These are phyloP conservation scores for Amazona guildingii DNA, from an alignment of 2,113 vertebrate species.

Conservation along the genomic window DNA sequence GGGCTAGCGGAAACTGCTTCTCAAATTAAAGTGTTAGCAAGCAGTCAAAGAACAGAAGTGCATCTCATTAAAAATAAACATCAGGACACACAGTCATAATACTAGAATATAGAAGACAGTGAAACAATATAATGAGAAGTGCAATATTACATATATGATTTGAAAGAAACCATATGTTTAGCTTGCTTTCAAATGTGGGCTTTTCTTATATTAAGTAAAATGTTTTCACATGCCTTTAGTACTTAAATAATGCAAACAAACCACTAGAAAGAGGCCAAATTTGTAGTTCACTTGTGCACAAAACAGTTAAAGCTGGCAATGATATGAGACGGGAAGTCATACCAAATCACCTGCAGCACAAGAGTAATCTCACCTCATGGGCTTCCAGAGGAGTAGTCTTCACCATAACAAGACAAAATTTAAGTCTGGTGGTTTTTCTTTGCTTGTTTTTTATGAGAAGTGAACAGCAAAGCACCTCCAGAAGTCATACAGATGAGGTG, in stretches of 20 bases:
- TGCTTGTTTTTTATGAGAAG: neutral
- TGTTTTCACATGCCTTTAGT: neutral
- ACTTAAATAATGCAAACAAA: neutral
- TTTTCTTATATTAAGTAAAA: neutral
- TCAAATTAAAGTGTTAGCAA: slow-evolving; percentile 61
- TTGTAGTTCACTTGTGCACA: neutral
- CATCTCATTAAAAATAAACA: slow-evolving; percentile 51
- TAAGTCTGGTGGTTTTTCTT: neutral
- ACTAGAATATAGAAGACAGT: neutral
- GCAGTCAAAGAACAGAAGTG: slow-evolving; percentile 44
- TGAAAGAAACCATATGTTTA: neutral
- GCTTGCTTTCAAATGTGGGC: neutral
- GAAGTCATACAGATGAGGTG: neutral
- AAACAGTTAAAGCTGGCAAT: neutral
- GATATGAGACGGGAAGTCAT: neutral
- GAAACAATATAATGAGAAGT: neutral
- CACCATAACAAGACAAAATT: neutral
- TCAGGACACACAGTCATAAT: neutral
- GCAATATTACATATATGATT: neutral
- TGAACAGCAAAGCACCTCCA: neutral
- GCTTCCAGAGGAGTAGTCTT: neutral
- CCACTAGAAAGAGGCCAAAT: neutral
- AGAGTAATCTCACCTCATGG: neutral
- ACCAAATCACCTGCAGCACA: neutral
- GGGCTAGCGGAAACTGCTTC: slow-evolving; percentile 27